Percentiles rank a stretch among this genome's conserved stretches.
phyloP scores from a whole-genome alignment of 2,888 invertebrate species.

The Neria commutata region DNA sequence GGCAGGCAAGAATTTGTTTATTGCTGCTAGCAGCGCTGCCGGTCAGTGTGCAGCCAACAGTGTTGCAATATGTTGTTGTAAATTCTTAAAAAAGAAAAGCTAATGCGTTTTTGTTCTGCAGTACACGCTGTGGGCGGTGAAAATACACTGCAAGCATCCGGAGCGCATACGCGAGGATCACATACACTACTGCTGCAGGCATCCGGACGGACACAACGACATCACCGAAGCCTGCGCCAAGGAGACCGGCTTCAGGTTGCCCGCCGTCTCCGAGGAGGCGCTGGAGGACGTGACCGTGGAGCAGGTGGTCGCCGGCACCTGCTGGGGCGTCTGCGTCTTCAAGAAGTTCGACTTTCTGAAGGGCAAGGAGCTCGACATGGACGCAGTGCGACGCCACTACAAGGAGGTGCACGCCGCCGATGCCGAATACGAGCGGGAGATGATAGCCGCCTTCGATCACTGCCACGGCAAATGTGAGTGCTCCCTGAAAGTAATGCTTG shows the following conservation, averaged over 20 bases:
- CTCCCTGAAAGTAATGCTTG: not conserved
- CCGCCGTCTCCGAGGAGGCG: conserved; percentile 39
- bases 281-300: conserved; percentile 42
- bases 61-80: not conserved
- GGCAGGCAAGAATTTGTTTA: conserved; percentile 15
- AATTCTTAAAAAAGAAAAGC: not conserved
- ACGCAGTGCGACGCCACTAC: conserved; percentile 36
- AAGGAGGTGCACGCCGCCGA: conserved; percentile 34
- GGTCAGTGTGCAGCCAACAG: conserved; percentile 7
- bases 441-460: conserved; percentile 38
- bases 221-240: conserved; percentile 40
- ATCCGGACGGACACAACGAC: conserved; percentile 47
- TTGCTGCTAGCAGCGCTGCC: conserved; percentile 8
- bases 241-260: conserved; percentile 39
- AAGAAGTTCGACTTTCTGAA: conserved; percentile 37
- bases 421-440: conserved; percentile 45
- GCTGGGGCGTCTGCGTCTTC: conserved; percentile 46
- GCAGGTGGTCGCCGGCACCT: conserved; percentile 36
- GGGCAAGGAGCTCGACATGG: conserved; percentile 36
- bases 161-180: conserved; percentile 44
- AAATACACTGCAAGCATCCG: conserved; percentile 34
- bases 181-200: conserved; percentile 46
- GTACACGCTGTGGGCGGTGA: conserved; percentile 2
- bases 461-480: conserved; percentile 41
- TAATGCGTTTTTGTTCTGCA: not conserved